Evolutionary conservation across 2,113 vertebrate species (phyloP).

Genomic region (Halcyon malimbica): DNA sequence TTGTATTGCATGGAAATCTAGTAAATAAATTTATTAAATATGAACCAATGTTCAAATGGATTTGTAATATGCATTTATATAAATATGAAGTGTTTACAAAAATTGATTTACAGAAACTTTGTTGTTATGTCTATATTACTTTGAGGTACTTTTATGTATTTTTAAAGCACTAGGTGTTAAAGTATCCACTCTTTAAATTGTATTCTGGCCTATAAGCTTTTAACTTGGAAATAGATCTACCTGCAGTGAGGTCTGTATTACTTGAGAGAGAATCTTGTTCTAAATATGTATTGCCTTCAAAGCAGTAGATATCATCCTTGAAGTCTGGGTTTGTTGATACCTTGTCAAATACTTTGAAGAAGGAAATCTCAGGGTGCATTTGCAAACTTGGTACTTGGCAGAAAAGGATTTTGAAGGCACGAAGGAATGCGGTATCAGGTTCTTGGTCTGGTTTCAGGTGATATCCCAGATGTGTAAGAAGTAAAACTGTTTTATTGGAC

Average conservation of each 20-base stretch:
- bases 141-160: background rate
- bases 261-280: conserved; percentile 12
- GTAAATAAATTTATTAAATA: background rate
- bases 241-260: background rate
- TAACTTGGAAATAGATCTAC: conserved; percentile 1
- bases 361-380: background rate
- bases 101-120: background rate
- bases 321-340: conserved; percentile 20
- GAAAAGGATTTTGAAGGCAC: background rate
- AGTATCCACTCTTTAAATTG: conserved; percentile 5
- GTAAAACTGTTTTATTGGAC: background rate
- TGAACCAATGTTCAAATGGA: background rate
- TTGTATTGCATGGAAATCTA: background rate
- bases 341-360: conserved; percentile 23
- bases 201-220: conserved; percentile 7
- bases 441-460: background rate
- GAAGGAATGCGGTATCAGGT: background rate
- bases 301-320: background rate
- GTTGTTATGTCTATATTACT: background rate
- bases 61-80: background rate
- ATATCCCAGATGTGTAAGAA: background rate
- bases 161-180: conserved; percentile 20
- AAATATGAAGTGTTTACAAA: background rate
- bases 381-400: background rate
- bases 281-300: conserved; percentile 25